Evolutionary conservation across 2,888 invertebrate genomes (phyloP).

Genomic region (Caenorhabditis sp.): DNA sequence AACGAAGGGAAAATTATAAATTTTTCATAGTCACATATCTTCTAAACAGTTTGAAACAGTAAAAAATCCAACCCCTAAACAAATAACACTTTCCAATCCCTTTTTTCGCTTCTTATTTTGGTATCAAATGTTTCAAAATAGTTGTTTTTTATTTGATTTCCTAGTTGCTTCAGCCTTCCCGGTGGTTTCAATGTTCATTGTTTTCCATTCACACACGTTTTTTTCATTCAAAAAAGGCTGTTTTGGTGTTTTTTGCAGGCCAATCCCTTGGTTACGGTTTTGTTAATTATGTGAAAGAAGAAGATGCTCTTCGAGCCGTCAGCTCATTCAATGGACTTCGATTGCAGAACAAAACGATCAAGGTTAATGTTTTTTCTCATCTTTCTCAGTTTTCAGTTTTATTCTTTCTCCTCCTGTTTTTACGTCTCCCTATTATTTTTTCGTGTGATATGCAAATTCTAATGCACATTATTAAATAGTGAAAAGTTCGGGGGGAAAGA

Average conservation of each 20-base stretch:
- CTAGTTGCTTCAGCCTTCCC: not conserved
- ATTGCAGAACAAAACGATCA: constrained; percentile 98
- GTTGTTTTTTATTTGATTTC: not conserved
- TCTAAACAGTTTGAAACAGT: too few relatives aligned
- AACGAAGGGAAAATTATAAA: too few relatives aligned
- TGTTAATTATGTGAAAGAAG: constrained; percentile 96
- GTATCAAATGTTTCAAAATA: not conserved
- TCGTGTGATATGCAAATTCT: constrained; percentile 3
- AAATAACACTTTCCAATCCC: too few relatives aligned
- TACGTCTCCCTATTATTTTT: constrained; percentile 4
- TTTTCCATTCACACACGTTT: not conserved
- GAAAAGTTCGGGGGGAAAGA: not conserved
- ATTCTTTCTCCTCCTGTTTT: constrained; percentile 15
- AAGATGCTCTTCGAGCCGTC: constrained; percentile 98
- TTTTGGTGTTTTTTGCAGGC: constrained; percentile 75
- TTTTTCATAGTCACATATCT: too few relatives aligned
- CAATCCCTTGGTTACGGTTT: constrained; percentile 99
- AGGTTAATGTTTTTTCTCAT: constrained; percentile 78
- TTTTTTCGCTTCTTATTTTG: not conserved
- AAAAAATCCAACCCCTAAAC: too few relatives aligned
- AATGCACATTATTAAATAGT: not conserved
- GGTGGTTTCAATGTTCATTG: not conserved
- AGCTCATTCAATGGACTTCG: constrained; percentile 95
- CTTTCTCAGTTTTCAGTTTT: constrained; percentile 6
- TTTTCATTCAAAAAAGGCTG: constrained; percentile 3